Evolutionary conservation across 2,888 invertebrate genomes (phyloP), one percentile per base, ranked within the genome.

Genomic region (Balanococcus diminutus): DNA sequence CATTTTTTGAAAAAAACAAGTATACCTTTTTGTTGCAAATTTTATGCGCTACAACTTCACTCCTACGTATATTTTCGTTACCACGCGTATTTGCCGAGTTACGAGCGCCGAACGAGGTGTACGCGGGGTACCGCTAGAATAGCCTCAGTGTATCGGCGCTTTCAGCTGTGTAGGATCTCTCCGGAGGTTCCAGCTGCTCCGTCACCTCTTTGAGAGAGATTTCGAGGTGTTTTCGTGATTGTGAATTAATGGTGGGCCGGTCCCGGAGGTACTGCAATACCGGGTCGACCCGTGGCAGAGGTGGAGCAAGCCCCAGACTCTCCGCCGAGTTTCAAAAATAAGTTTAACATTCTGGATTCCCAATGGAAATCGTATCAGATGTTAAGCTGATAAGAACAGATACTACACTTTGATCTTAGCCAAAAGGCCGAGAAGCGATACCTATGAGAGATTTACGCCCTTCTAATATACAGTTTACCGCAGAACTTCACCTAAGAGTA

Each of bases 341-440:
- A 84, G 72, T 84, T 84, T 84, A 84, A 84, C 84, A 84, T 84
- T 72, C 84, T 84, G 84, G 84, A 36, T 1, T 6, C 42, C 25
- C 84, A 39, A 84, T 84, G 84, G 25, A 25, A 22, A 1, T 32
- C 84, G 84, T 84, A 84, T 84, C 84, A 84, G 84, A 84, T 84
- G 84, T 84, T 84, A 84, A 84, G 81, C 75, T 86, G 83, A 84
- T 84, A 84, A 84, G 84, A 84, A 84, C 84, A 84, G 84, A 84
- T 84, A 84, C 84, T 84, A 84, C 84, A 82, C 56, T 82, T 83
- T 81, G 83, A 86, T 85, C 67, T 85, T 83, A 72, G 83, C 82
- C 83, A 87, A 82, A 72, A 86, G 85, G 86, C 82, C 61, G 82
- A 81, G 82, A 86, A 87, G 83, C 83, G 86, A 86, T 86, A 51